These are phyloP conservation scores for Aporophyla nigra DNA, from an alignment of 2,888 invertebrate species.

Conservation along the genomic window DNA sequence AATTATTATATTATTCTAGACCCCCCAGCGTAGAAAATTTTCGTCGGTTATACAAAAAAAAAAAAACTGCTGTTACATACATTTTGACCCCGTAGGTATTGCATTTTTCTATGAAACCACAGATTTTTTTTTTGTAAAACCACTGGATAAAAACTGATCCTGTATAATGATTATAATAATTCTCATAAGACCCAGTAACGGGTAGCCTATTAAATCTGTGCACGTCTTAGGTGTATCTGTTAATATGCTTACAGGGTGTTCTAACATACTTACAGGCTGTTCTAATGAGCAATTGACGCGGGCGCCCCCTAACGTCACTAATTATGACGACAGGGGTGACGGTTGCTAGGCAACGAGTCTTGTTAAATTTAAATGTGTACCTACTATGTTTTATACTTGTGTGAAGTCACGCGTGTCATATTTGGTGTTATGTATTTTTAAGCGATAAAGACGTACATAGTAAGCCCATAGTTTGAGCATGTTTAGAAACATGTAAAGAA, in stretches of 20 bases:
- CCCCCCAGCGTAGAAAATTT: too few relatives aligned
- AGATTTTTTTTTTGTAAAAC: too few relatives aligned
- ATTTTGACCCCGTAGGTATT: too few relatives aligned
- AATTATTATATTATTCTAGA: too few relatives aligned
- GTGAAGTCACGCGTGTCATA: conserved; percentile 14
- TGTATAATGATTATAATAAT: conserved; percentile 10
- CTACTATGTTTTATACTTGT: conserved; percentile 6
- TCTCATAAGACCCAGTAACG: not conserved
- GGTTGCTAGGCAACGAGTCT: conserved; percentile 49
- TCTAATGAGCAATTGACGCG: conserved; percentile 63
- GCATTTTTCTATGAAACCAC: too few relatives aligned
- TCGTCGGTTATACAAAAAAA: too few relatives aligned
- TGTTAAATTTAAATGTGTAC: conserved; percentile 43
- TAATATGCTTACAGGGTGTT: conserved; percentile 51
- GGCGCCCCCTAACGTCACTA: conserved; percentile 48
- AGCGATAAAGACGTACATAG: too few relatives aligned
- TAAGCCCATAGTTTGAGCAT: not conserved
- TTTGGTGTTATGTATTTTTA: conserved; percentile 9
- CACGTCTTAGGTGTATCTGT: conserved; percentile 32
- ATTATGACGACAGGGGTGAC: conserved; percentile 43
- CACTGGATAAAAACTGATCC: too few relatives aligned
- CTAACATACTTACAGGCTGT: conserved; percentile 33
- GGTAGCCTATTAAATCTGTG: conserved; percentile 43
- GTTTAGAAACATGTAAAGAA: not conserved
- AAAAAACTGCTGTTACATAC: too few relatives aligned